Evolutionary conservation across 1,140 invertebrate species (phyloP), one percentile per base, ranked within the genome.

Genomic region (Drosophila sechellia): DNA sequence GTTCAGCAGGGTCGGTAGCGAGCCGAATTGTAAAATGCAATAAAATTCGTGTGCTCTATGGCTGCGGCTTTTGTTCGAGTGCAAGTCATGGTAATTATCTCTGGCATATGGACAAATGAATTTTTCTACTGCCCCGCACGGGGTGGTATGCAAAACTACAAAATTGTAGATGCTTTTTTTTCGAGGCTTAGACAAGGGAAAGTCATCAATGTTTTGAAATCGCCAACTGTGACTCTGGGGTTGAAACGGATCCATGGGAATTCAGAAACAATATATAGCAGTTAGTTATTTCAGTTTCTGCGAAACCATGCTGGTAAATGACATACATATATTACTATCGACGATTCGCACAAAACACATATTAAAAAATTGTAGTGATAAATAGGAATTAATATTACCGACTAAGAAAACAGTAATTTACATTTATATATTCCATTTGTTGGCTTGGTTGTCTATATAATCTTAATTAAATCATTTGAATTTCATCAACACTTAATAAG

Each of bases 81-180:
- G 79, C 78, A 63, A 87, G 83, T 72, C 75, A 86, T 86, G 75
- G 74, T 87, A 81, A 81, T 86, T 87, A 87, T 87, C 20, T 43
- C 34, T 45, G 40, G 17, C 72, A 74, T 73, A 73, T 75, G 59
- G 52, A 54, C 61, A 65, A 76, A 65, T 75, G 60, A 65, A 75
- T 75, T 56, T 74, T 53, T 25, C 25, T 43, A 27, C 50, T 48
- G 49, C 35, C 35, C 37, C 34, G 52, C 50, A 34, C 35, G 27
- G 45, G 17, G 49, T 70, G 52, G 52, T 46, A 52, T 65, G 59
- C 72, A 65, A 75, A 75, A 65, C 35, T 22, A 46, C 58, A 52
- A 35, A 37, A 35, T 37, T 31, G 25, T 20, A 39, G 39, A 52
- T 49, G 31, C 71, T 48, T 50, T 53, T 64, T 46, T 20, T 50